These are phyloP conservation scores for Hetaerina titia DNA, from an alignment of 2,888 invertebrate species.

Conservation along the genomic window DNA sequence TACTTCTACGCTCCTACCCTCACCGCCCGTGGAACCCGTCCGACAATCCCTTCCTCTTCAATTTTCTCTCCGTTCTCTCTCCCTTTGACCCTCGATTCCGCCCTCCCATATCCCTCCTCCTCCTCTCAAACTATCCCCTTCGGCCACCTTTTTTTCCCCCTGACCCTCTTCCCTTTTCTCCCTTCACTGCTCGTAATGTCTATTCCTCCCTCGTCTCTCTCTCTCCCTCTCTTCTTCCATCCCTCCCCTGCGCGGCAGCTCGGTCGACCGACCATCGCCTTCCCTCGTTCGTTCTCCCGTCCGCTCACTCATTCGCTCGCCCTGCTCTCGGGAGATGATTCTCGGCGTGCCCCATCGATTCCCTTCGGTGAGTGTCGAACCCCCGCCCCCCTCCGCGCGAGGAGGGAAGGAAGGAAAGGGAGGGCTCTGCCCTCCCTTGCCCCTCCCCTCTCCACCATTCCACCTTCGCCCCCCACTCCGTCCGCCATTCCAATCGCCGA, in stretches of 20 bases:
- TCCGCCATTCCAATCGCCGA: neutral
- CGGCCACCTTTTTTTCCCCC: neutral
- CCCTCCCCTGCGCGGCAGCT: neutral
- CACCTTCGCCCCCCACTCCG: neutral
- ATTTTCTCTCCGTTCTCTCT: neutral
- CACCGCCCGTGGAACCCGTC: neutral
- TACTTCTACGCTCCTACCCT: neutral
- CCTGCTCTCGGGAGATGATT: neutral
- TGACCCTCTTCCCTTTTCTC: neutral
- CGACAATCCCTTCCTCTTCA: neutral
- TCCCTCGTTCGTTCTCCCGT: neutral
- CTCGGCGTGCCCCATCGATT: neutral
- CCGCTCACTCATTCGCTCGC: neutral
- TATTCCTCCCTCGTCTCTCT: too few species aligned
- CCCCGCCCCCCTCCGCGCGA: neutral
- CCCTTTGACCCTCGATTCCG: neutral
- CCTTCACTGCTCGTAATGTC: neutral
- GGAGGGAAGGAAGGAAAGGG: neutral
- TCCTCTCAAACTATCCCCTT: neutral
- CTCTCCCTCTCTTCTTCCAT: neutral
- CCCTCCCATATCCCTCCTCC: neutral
- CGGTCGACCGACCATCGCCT: neutral
- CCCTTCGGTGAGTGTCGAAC: neutral
- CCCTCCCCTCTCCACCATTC: neutral
- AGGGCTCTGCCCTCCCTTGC: neutral